These are phyloP conservation scores for Darevskia mixta DNA, from an alignment of 2,797 vertebrate species.

Conservation along the genomic window DNA sequence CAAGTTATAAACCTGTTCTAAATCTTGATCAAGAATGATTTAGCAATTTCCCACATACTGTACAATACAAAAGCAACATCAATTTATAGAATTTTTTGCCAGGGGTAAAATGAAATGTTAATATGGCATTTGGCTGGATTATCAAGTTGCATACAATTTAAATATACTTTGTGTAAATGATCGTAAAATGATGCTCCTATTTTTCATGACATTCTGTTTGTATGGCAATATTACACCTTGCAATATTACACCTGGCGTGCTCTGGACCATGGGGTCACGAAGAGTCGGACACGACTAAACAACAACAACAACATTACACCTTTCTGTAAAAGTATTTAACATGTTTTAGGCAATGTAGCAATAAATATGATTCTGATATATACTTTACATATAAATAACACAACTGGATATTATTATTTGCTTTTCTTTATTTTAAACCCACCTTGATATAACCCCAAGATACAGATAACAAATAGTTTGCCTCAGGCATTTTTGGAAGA, in stretches of 20 bases:
- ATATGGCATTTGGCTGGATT: neutral
- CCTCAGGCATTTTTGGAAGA: conserved; percentile 94
- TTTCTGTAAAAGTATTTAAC: neutral
- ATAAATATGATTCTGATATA: neutral
- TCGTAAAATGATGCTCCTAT: rapidly evolving
- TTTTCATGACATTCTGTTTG: conserved; percentile 10
- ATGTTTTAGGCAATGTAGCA: neutral
- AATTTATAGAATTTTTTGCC: neutral
- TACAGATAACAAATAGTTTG: conserved; percentile 94
- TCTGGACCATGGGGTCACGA: too few species aligned
- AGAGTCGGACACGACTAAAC: too few species aligned
- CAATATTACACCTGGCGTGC: too few species aligned
- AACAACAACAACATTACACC: conserved; percentile 27
- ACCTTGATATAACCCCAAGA: conserved; percentile 99
- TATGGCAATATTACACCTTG: conserved; percentile 34
- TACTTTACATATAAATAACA: neutral
- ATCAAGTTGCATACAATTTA: neutral
- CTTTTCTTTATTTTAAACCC: conserved; percentile 76
- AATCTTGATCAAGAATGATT: neutral
- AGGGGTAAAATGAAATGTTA: neutral
- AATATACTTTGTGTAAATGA: neutral
- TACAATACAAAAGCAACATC: conserved; percentile 6
- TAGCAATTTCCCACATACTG: neutral
- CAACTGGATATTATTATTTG: neutral
- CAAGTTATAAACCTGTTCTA: neutral